Conservation (phyloP, 64 coral and sea anemone genomes). For the Exaiptasia diaphana region DNA sequence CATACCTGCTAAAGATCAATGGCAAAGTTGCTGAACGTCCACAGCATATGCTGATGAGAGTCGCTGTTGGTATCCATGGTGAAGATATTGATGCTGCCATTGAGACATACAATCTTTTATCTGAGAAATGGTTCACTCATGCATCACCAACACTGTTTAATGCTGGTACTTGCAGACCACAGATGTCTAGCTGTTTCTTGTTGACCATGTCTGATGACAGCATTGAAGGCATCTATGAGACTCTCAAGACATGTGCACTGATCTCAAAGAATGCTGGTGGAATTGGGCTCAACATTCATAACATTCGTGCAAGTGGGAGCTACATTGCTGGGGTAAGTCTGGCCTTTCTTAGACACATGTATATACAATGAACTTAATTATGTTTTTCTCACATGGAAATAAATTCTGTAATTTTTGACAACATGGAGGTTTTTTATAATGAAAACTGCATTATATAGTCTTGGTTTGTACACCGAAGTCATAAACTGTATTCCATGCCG, state of each 20-base stretch:
- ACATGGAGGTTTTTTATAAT: no score
- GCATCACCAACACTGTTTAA: conserved; percentile 94
- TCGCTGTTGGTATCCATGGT: conserved; percentile 82
- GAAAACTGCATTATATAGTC: background rate
- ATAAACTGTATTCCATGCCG: no score
- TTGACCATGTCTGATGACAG: conserved; percentile 84
- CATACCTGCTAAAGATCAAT: conserved; percentile 80
- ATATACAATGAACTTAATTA: no score
- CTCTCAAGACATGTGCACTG: conserved; percentile 77
- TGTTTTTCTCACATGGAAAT: no score
- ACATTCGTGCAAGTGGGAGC: conserved; percentile 75
- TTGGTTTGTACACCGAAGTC: background rate
- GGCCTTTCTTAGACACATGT: no score
- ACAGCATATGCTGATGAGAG: conserved; percentile 93
- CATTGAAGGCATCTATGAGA: conserved; percentile 96
- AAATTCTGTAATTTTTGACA: background rate
- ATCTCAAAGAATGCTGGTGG: conserved; percentile 93
- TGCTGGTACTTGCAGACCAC: conserved; percentile 76
- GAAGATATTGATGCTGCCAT: conserved; percentile 81
- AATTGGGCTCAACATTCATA: conserved; percentile 89
- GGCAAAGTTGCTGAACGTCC: conserved; percentile 89
- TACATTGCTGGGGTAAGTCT: conserved; percentile 92
- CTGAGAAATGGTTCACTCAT: conserved; percentile 92
- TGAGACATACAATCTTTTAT: conserved; percentile 87
- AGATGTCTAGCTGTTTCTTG: conserved; percentile 86